phyloP scores from a whole-genome alignment of 2,888 invertebrate species.

The Habroteleia sp. region DNA sequence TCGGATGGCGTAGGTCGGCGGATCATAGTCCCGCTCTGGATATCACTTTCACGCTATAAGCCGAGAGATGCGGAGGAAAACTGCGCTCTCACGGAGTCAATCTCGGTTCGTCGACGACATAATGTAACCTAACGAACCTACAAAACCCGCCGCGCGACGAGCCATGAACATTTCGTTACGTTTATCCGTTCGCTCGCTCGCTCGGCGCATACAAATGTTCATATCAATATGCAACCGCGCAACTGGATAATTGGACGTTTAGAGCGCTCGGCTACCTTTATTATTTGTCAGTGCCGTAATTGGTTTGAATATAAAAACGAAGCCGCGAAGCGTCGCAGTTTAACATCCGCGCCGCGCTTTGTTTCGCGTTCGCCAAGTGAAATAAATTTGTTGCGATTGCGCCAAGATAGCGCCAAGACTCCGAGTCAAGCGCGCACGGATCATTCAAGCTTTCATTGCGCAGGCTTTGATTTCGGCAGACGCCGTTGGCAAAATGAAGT shows the following conservation, averaged over 20 bases:
- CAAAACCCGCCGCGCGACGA: slow-evolving; percentile 4
- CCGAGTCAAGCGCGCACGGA: neutral
- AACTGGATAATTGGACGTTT: slow-evolving; percentile 57
- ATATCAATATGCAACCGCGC: slow-evolving; percentile 57
- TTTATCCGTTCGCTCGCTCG: slow-evolving; percentile 13
- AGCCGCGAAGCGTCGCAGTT: slow-evolving; percentile 5
- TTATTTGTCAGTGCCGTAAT: slow-evolving; percentile 59
- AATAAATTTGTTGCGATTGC: slow-evolving; percentile 28
- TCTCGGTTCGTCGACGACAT: slow-evolving; percentile 46
- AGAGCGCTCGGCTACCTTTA: slow-evolving; percentile 49
- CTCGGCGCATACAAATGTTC: slow-evolving; percentile 55
- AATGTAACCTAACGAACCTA: slow-evolving; percentile 53
- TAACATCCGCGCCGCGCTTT: slow-evolving; percentile 21
- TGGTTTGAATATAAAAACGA: slow-evolving; percentile 57
- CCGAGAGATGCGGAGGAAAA: slow-evolving; percentile 41
- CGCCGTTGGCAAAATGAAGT: slow-evolving; percentile 1
- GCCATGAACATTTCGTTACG: slow-evolving; percentile 21
- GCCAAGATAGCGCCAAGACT: neutral
- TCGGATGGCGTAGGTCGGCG: slow-evolving; percentile 62
- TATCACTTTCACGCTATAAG: slow-evolving; percentile 76
- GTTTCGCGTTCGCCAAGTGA: slow-evolving; percentile 15
- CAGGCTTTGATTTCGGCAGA: slow-evolving; percentile 4
- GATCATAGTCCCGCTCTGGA: slow-evolving; percentile 64
- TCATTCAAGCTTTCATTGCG: slow-evolving; percentile 22
- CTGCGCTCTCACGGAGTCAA: slow-evolving; percentile 75